Conservation (phyloP, 2,888 invertebrate genomes). For the Thysanoteuthis rhombus region DNA sequence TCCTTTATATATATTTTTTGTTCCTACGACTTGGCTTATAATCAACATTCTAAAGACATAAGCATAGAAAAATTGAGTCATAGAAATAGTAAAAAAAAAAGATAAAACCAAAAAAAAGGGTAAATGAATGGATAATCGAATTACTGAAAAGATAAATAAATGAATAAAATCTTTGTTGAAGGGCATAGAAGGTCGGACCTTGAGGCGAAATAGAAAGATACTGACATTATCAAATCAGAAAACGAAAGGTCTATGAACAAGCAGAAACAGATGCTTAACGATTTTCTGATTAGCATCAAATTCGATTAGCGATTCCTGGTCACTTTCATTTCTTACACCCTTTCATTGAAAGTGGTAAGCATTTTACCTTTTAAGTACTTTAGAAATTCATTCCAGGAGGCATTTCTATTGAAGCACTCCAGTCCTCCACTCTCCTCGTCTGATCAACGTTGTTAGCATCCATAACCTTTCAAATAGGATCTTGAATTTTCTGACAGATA, state of each 20-base stretch:
- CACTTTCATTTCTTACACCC: neutral
- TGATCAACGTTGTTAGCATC: neutral
- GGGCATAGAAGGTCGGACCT: neutral
- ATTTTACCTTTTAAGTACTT: neutral
- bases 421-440: neutral
- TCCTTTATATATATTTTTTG: too few species aligned
- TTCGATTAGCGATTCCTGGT: neutral
- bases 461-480: neutral
- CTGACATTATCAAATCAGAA: neutral
- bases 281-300: neutral
- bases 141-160: neutral
- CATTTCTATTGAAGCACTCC: neutral
- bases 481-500: neutral
- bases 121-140: neutral
- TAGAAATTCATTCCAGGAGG: neutral
- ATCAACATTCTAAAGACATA: too few species aligned
- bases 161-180: neutral
- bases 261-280: neutral
- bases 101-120: neutral
- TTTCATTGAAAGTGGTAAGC: neutral
- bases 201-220: neutral
- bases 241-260: neutral
- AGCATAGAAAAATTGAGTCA: too few species aligned
- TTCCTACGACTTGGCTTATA: too few species aligned
- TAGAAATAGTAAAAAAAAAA: too few species aligned